Evolutionary conservation across 2,113 vertebrate species (phyloP), one percentile per base, ranked within the genome.

Genomic region (Apodemus sylvaticus): DNA sequence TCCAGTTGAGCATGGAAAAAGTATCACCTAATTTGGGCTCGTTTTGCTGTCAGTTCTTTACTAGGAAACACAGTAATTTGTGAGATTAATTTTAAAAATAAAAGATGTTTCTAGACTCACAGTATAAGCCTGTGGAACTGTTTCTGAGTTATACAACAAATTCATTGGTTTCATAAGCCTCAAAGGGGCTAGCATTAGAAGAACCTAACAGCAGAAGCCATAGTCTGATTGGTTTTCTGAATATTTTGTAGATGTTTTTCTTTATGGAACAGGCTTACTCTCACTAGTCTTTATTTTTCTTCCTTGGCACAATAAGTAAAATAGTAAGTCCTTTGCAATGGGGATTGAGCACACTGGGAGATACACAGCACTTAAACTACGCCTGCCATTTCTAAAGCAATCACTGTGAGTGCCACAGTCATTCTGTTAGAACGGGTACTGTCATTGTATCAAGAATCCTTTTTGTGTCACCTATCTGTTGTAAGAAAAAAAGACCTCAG

Each of bases 101-200:
- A 91, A 91, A 58, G 0, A 0, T 85, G 39, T 94, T 96, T 85
- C 10, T 83, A 86, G 7, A 79, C 26, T 39, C 12, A 4, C 60
- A 90, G 34, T 22, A 76, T 70, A 42, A 36, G 29, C 3, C 58
- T 93, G 42, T 89, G 20, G 68, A 92, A 31, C 36, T 77, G 1
- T 96, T 88, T 94, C n/a, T 95, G 87, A 88, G 4, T 82, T 22
- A 6, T 88, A 53, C 85, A 94, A 53, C 14, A 51, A 87, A 92
- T 51, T 85, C 16, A 20, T 2, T 26, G 5, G 34, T 45, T 10
- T 62, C 19, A 4, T n/a, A 7, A 77, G 22, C 7, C 76, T 87
- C 42, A 34, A 36, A 81, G 76, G 62, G 45, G n/a, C 29, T 20
- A 85, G 1, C 14, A 36, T 60, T 89, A 51, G 14, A 91, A 82